Conservation (phyloP, 1,140 invertebrate species). For the Dendrolimus kikuchii region DNA sequence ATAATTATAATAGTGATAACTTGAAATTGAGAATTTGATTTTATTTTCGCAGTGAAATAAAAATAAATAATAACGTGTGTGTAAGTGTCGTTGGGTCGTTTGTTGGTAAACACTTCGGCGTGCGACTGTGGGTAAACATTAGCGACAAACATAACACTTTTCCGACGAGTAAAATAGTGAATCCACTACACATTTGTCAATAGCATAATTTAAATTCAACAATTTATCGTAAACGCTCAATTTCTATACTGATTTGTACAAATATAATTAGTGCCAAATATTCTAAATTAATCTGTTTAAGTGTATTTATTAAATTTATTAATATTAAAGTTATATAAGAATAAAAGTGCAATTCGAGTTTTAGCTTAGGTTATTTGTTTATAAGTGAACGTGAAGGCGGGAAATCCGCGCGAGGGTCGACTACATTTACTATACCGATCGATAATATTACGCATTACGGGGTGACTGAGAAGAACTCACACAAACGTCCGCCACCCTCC, state of each 20-base stretch:
- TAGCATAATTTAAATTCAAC: too few species aligned
- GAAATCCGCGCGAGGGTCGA: conserved; percentile 23
- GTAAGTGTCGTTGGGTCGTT: conserved; percentile 20
- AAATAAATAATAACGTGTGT: conserved; percentile 26
- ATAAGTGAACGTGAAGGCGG: conserved; percentile 15
- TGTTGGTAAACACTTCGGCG: conserved; percentile 65
- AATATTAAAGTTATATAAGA: too few species aligned
- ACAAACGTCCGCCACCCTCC: conserved; percentile 44
- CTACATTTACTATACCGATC: conserved; percentile 57
- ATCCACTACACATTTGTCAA: too few species aligned
- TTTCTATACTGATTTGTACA: too few species aligned
- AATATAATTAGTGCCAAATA: too few species aligned
- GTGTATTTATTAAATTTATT: too few species aligned
- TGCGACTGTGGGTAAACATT: conserved; percentile 21
- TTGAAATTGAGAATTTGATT: conserved; percentile 1
- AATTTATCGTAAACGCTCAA: too few species aligned
- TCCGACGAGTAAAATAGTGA: too few species aligned
- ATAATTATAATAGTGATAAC: conserved; percentile 6
- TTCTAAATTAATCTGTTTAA: too few species aligned
- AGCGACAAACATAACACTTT: not conserved
- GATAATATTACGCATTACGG: conserved; percentile 68
- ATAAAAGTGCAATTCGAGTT: too few species aligned
- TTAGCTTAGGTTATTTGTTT: too few species aligned
- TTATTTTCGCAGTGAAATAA: conserved; percentile 10
- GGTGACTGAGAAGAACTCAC: conserved; percentile 45